Evolutionary conservation across 35 echinoderm and acorn worm genomes (phyloP), one percentile per base, ranked within the genome.

Genomic region (Patiria miniata): DNA sequence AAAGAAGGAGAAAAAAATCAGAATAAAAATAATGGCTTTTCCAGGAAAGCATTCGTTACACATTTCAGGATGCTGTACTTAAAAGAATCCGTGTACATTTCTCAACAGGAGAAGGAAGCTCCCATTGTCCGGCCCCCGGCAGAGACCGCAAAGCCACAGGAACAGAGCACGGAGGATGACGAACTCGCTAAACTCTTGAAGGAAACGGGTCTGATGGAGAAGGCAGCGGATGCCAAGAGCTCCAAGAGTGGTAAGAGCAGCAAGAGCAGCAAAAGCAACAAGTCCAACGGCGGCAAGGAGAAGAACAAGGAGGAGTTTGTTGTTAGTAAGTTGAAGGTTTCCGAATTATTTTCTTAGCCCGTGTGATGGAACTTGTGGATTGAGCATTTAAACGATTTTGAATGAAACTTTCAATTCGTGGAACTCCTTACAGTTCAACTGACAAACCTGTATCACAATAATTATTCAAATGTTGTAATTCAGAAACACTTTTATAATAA

Each of bases 221-320:
- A 86, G 52, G 76, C 47, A 15, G 40, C 39, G 18, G 53, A 33
- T 42, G 78, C 40, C 40, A 94, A 89, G 77, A 94, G 92, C 39
- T 60, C 78, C 39, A 96, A 96, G 87, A 90, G 90, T 32, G 65
- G 61, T 14, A 96, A 96, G 68, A 89, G 86, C 55, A 83, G 78
- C 17, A 96, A 96, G 83, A 89, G 86, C 23, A 34, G 36, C 18
- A 83, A 83, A 7, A 83, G 61, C 82, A 92, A 86, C 58, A 89
- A 79, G 39, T 85, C 47, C 5, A 78, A 61, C n/a, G 82, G 81
- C 56, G 86, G 84, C 80, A 91, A 88, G 36, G 55, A 89, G 8
- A 77, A 78, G 38, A 86, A 91, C 0, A 89, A 92, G 76, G 86
- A 92, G 80, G 86, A 85, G 8, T 96, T 96, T 83, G 61, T 96